These are phyloP conservation scores for Strix uralensis DNA, from an alignment of 2,113 vertebrate species.

Conservation along the genomic window DNA sequence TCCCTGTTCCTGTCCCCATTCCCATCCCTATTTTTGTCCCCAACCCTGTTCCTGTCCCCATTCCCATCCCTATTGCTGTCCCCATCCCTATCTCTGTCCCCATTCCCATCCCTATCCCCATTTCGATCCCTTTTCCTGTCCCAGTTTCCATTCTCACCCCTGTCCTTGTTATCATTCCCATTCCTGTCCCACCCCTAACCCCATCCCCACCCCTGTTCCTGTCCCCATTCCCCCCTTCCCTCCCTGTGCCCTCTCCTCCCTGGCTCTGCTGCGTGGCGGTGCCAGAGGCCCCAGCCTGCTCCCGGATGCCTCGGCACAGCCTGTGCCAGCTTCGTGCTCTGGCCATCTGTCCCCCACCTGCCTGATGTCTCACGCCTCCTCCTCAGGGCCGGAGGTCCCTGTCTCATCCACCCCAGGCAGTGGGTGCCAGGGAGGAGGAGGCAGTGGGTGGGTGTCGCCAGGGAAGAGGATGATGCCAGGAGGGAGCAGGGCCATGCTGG, in stretches of 20 bases:
- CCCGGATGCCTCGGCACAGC: background rate
- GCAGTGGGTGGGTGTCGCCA: background rate
- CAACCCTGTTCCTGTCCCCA: background rate
- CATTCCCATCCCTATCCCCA: background rate
- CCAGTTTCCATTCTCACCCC: background rate
- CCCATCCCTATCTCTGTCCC: background rate
- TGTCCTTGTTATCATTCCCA: background rate
- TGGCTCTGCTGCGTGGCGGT: accelerated
- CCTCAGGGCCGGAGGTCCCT: background rate
- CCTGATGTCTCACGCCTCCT: conserved; percentile 7
- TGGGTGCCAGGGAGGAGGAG: background rate
- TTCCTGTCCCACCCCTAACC: too few species aligned
- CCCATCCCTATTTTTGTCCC: background rate
- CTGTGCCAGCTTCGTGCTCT: background rate
- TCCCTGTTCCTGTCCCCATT: background rate
- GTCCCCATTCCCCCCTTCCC: background rate
- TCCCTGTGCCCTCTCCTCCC: background rate
- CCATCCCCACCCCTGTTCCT: background rate
- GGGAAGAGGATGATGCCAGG: background rate
- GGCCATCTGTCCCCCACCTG: conserved; percentile 22
- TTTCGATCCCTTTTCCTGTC: background rate
- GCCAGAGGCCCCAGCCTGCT: background rate
- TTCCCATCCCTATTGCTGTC: too few species aligned
- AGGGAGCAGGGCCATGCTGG: background rate
- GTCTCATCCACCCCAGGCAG: background rate